phyloP scores from a whole-genome alignment of 1,140 invertebrate genomes.

The Chlorops oryzae region DNA sequence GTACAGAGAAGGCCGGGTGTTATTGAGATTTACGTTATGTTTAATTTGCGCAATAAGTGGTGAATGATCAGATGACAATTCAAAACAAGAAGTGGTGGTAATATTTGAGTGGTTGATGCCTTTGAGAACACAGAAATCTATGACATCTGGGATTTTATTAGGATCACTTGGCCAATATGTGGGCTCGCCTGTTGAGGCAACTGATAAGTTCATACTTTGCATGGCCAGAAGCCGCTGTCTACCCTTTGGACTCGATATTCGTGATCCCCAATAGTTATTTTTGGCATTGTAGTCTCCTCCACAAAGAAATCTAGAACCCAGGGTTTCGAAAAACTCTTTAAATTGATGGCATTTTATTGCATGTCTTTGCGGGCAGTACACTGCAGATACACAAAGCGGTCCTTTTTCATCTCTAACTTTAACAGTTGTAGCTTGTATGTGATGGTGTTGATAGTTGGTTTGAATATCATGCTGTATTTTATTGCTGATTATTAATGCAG shows the following conservation, averaged over 20 bases:
- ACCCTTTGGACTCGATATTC: neutral
- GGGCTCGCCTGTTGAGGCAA: neutral
- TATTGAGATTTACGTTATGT: neutral
- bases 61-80: neutral
- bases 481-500: neutral
- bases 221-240: neutral
- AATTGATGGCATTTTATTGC: neutral
- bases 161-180: neutral
- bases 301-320: neutral
- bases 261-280: neutral
- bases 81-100: neutral
- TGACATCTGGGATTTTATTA: neutral
- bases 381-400: neutral
- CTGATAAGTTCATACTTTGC: neutral
- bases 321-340: neutral
- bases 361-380: neutral
- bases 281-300: too few species aligned
- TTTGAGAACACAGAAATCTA: neutral
- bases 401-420: neutral
- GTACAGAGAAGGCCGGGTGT: neutral
- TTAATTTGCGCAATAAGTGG: neutral
- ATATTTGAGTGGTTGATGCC: too few species aligned
- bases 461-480: neutral
- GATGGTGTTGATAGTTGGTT: neutral
- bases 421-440: neutral